phyloP scores from a whole-genome alignment of 2,888 invertebrate genomes.

The Toxonevra muliebris region DNA sequence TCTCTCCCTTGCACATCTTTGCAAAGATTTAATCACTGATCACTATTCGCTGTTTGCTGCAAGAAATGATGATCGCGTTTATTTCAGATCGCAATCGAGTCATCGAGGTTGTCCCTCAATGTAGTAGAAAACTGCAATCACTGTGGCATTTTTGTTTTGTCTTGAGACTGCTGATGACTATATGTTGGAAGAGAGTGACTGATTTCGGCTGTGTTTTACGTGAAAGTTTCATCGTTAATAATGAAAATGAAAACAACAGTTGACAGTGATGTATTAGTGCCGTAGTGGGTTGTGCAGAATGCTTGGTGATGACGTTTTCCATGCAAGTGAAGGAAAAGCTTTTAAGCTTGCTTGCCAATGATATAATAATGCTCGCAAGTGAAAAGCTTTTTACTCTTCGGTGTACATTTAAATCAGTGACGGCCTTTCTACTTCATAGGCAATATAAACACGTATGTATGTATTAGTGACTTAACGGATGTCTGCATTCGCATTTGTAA shows the following conservation, averaged over 20 bases:
- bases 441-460: too few species aligned
- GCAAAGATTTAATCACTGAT: constrained; percentile 25
- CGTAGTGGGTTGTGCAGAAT: not conserved
- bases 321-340: too few species aligned
- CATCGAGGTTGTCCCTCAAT: too few species aligned
- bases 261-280: constrained; percentile 40
- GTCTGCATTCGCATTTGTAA: too few species aligned
- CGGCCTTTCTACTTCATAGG: too few species aligned
- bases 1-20: not conserved
- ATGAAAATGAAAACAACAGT: constrained; percentile 42
- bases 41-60: constrained; percentile 17
- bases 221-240: constrained; percentile 43
- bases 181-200: constrained; percentile 21
- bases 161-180: constrained; percentile 16
- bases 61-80: constrained; percentile 11
- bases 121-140: not conserved
- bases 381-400: too few species aligned
- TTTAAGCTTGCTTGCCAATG: too few species aligned
- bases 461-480: too few species aligned
- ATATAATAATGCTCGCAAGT: too few species aligned
- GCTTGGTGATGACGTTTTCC: too few species aligned
- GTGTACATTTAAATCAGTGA: too few species aligned
- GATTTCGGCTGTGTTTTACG: constrained; percentile 22
- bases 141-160: not conserved
- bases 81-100: too few species aligned